phyloP scores from a whole-genome alignment of 2,888 invertebrate genomes.

The Noctua janthina region DNA sequence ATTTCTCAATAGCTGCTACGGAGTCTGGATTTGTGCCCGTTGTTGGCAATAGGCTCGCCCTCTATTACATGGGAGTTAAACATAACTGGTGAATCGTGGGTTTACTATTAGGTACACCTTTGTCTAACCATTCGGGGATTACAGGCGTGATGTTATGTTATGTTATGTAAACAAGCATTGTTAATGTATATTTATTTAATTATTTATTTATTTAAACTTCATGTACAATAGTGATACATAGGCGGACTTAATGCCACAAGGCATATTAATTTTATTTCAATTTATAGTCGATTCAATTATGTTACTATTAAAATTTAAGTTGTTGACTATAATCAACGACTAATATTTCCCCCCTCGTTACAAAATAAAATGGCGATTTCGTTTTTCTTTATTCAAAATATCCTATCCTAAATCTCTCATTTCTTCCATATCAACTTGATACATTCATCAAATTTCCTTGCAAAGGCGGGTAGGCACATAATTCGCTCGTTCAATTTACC shows the following conservation, averaged over 20 bases:
- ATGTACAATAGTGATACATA: too few relatives aligned
- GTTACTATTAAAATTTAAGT: background rate
- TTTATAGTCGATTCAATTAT: background rate
- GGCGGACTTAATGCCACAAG: too few relatives aligned
- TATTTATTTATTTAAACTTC: too few relatives aligned
- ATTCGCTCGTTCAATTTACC: constrained; percentile 75
- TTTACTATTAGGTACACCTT: too few relatives aligned
- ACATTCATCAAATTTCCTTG: constrained; percentile 55
- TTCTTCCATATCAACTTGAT: constrained; percentile 42
- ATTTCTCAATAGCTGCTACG: too few relatives aligned
- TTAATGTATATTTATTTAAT: background rate
- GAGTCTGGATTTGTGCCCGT: too few relatives aligned
- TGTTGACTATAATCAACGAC: background rate
- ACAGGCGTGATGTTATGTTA: too few relatives aligned
- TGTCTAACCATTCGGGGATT: too few relatives aligned
- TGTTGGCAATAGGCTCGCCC: too few relatives aligned
- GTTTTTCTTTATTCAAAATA: background rate
- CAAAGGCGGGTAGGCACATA: constrained; percentile 59
- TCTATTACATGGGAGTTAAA: too few relatives aligned
- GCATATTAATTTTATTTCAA: background rate
- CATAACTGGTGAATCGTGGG: too few relatives aligned
- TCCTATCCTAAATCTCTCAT: background rate
- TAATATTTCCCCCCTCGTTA: background rate
- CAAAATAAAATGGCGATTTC: background rate
- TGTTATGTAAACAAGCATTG: background rate